These are phyloP conservation scores for Plebejus anna DNA, from an alignment of 2,888 invertebrate genomes.

Conservation along the genomic window DNA sequence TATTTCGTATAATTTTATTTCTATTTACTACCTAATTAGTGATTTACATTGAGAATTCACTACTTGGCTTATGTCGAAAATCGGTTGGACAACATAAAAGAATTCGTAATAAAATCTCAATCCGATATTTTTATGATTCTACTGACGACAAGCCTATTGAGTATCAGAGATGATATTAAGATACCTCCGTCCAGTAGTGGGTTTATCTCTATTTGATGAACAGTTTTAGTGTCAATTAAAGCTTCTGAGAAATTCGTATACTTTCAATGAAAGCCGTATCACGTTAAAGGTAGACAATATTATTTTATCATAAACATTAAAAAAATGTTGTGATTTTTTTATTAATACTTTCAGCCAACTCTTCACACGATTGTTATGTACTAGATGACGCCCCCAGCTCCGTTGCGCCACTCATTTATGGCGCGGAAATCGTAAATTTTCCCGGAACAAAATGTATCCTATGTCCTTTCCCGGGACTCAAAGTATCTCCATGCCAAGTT, in stretches of 20 bases:
- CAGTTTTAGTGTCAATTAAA: not conserved
- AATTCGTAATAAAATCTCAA: conserved; percentile 8
- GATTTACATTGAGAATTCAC: conserved; percentile 10
- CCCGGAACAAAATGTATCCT: too few species aligned
- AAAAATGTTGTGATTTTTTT: too few species aligned
- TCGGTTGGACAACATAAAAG: conserved; percentile 5
- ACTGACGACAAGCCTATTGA: conserved; percentile 4
- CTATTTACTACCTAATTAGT: conserved; percentile 3
- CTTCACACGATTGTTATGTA: too few species aligned
- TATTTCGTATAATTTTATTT: conserved; percentile 17
- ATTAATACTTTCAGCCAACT: too few species aligned
- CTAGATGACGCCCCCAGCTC: too few species aligned
- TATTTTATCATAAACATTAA: too few species aligned
- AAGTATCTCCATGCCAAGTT: too few species aligned
- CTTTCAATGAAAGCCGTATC: not conserved
- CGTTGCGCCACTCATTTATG: too few species aligned
- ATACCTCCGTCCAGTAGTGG: not conserved
- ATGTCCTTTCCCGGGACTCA: too few species aligned
- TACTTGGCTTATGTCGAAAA: conserved; percentile 13
- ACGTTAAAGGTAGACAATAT: too few species aligned
- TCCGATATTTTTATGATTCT: conserved; percentile 18
- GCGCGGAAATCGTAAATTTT: too few species aligned
- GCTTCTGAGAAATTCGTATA: not conserved
- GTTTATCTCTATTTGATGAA: conserved; percentile 12
- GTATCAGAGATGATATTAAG: conserved; percentile 20